These are phyloP conservation scores for Helogale parvula DNA, from an alignment of 2,113 vertebrate genomes.

Conservation along the genomic window DNA sequence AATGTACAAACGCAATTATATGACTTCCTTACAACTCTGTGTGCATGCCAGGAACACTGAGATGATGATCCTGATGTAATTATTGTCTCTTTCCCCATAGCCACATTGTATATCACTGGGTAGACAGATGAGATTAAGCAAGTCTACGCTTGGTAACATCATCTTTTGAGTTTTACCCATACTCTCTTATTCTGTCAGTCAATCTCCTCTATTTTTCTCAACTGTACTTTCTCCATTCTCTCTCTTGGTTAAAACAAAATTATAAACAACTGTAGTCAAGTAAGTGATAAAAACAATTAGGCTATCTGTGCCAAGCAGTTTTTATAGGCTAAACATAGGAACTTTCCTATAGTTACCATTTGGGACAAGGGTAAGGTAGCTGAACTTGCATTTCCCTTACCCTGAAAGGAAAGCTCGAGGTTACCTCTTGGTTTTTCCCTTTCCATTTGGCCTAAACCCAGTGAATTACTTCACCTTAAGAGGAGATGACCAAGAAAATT, in stretches of 20 bases:
- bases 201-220: background rate
- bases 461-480: background rate
- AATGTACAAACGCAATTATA: conserved; percentile 69
- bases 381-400: background rate
- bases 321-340: background rate
- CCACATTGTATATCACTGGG: background rate
- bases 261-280: background rate
- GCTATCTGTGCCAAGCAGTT: background rate
- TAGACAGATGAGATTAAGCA: background rate
- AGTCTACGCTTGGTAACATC: background rate
- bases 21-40: conserved; percentile 38
- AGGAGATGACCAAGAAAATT: background rate
- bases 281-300: background rate
- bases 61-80: background rate
- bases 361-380: background rate
- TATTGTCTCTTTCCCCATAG: too few relatives aligned
- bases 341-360: background rate
- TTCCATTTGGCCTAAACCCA: background rate
- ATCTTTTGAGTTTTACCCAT: background rate
- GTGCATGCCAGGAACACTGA: background rate
- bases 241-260: conserved; percentile 15
- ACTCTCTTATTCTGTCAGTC: background rate
- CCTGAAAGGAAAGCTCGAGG: background rate
- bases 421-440: background rate
- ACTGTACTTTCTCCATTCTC: background rate